Conservation (phyloP, 2,797 vertebrate genomes). For the Neosilurus hyrtlii region DNA sequence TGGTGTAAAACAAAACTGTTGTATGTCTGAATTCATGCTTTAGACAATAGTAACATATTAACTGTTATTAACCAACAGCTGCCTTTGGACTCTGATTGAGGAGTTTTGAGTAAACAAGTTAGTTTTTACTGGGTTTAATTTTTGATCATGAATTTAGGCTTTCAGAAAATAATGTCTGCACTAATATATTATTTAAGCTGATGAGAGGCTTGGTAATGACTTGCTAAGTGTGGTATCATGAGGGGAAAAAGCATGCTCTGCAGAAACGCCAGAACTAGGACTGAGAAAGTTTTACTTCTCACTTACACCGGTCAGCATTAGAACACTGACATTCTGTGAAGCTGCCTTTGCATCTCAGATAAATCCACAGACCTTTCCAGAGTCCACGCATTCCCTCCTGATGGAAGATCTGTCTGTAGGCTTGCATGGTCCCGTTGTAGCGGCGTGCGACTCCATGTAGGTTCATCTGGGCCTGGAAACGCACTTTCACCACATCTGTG, state of each 20-base stretch:
- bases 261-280: not conserved
- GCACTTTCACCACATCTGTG: conserved; percentile 86
- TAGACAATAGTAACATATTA: not conserved
- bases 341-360: not conserved
- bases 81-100: not conserved
- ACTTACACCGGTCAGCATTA: not conserved
- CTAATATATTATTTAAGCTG: not conserved
- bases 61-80: not conserved
- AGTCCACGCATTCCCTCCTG: conserved; percentile 80
- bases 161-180: not conserved
- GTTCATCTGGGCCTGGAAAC: conserved; percentile 84
- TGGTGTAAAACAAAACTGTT: not conserved
- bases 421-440: conserved; percentile 83
- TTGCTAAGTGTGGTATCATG: not conserved
- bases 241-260: not conserved
- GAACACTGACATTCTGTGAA: not conserved
- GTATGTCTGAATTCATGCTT: not conserved
- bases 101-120: not conserved
- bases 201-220: not conserved
- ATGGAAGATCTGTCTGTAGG: conserved; percentile 82
- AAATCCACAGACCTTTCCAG: conserved; percentile 81
- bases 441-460: conserved; percentile 75
- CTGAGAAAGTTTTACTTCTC: not conserved
- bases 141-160: not conserved
- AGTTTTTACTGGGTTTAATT: not conserved